phyloP scores from a whole-genome alignment of 2,888 invertebrate genomes.

The Pachydiplax longipennis region DNA sequence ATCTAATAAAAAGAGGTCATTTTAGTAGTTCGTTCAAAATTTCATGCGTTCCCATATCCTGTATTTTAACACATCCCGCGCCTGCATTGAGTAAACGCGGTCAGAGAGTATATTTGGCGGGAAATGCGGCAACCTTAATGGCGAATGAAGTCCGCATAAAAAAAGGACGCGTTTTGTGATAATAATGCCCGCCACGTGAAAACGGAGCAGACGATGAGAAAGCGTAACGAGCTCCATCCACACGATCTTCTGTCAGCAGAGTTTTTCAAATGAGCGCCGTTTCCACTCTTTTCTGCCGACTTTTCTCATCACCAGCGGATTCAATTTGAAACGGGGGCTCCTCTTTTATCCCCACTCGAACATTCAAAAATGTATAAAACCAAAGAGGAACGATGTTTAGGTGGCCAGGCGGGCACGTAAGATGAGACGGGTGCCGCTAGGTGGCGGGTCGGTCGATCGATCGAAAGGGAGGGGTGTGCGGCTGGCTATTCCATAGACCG shows the following conservation, averaged over 20 bases:
- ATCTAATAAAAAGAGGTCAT: too few relatives aligned
- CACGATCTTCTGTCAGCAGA: not conserved
- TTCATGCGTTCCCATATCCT: too few relatives aligned
- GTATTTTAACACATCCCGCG: too few relatives aligned
- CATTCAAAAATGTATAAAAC: not conserved
- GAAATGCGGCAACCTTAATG: too few relatives aligned
- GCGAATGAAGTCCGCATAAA: too few relatives aligned
- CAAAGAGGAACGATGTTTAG: not conserved
- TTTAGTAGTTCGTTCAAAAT: too few relatives aligned
- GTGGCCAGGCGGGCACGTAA: not conserved
- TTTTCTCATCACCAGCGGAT: not conserved
- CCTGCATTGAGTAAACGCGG: too few relatives aligned
- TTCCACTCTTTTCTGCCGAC: not conserved
- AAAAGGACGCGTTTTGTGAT: too few relatives aligned
- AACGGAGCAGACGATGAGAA: not conserved
- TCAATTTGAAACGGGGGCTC: not conserved
- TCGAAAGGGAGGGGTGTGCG: not conserved
- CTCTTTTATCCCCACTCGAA: not conserved
- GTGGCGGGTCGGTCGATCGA: constrained; percentile 32
- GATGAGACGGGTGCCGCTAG: constrained; percentile 13
- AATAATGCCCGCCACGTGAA: too few relatives aligned
- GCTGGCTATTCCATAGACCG: constrained; percentile 18
- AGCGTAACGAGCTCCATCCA: not conserved
- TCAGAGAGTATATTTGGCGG: too few relatives aligned
- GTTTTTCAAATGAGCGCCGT: not conserved